Conservation (phyloP, 2,797 vertebrate genomes). For the Nannoperca australis region DNA sequence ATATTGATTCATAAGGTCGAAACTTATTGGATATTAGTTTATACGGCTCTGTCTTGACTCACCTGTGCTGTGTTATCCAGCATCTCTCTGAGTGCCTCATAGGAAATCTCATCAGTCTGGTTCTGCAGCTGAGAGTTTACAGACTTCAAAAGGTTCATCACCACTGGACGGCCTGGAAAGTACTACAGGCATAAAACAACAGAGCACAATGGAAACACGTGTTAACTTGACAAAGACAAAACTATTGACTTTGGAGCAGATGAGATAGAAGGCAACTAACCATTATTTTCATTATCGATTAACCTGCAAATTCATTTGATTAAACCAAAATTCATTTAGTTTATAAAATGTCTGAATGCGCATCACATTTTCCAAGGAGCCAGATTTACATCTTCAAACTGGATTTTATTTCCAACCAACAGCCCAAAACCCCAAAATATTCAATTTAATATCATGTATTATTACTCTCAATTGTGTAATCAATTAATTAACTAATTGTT, state of each 20-base stretch:
- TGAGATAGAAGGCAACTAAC: background rate
- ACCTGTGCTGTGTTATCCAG: constrained; percentile 88
- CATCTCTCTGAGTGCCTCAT: constrained; percentile 77
- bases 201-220: constrained; percentile 8
- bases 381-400: background rate
- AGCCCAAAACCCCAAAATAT: background rate
- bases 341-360: background rate
- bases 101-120: constrained; percentile 81
- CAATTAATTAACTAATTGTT: background rate
- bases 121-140: constrained; percentile 79
- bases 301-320: background rate
- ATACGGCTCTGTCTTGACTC: constrained; percentile 35
- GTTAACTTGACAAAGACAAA: background rate
- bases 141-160: constrained; percentile 86
- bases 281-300: background rate
- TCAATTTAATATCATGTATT: background rate
- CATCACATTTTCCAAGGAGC: background rate
- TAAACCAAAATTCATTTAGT: background rate
- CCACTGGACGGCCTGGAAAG: constrained; percentile 88
- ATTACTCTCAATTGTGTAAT: background rate
- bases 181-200: constrained; percentile 79
- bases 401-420: background rate
- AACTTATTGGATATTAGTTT: background rate
- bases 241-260: background rate
- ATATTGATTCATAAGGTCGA: background rate